Conservation (phyloP, 2,113 vertebrate species). For the Condylura cristata region DNA sequence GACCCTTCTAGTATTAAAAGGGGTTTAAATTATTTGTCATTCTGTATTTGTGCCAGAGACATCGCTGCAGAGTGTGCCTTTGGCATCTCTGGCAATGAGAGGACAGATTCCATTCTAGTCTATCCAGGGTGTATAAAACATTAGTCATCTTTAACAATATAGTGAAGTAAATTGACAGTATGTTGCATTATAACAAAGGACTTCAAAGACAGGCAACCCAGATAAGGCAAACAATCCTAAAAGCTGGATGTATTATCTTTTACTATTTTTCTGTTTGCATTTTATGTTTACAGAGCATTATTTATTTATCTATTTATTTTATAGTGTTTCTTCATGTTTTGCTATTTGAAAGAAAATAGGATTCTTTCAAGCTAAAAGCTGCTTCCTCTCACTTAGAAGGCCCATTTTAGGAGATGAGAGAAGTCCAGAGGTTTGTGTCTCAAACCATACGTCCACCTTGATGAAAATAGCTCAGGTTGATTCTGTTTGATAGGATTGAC, state of each 20-base stretch:
- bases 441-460: background rate
- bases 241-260: background rate
- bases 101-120: background rate
- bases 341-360: background rate
- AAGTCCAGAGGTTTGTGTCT: background rate
- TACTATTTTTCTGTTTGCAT: background rate
- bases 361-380: background rate
- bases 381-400: background rate
- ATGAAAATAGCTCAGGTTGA: background rate
- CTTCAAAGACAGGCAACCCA: background rate
- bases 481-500: background rate
- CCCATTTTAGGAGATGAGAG: background rate
- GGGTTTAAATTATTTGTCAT: conserved; percentile 10
- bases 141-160: background rate
- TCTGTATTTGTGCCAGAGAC: background rate
- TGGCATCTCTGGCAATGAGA: background rate
- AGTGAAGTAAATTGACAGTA: background rate
- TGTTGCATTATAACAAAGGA: background rate
- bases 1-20: background rate
- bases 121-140: background rate
- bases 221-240: background rate
- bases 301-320: background rate
- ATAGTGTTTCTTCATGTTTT: background rate
- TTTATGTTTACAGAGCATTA: background rate
- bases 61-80: background rate